Evolutionary conservation across 2,888 invertebrate species (phyloP), one percentile per base, ranked within the genome.

Genomic region (Dastarcus helophoroides): DNA sequence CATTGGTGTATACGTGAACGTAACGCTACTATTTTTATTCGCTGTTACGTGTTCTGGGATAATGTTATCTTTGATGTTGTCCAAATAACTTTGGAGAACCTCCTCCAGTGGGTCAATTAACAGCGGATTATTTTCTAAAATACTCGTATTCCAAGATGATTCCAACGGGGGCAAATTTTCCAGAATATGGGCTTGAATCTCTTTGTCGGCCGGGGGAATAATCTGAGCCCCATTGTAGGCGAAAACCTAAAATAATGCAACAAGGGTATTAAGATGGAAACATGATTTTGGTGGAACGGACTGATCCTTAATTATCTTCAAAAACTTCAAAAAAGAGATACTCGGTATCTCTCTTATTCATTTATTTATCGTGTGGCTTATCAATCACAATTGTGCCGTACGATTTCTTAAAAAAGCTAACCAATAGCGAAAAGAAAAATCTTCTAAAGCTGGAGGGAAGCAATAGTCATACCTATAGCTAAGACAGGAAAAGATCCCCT

Each of bases 161-260:
- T 69, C 65, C 42, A 73, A 68, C 0, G 97, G 95, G 43, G 75
- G 68, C 31, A 91, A 68, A 58, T 84, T 82, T 13, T 75, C 66
- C 31, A 76, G 52, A 43, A 97, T 94, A 27, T 70, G 67, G 1
- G 74, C 65, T 44, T 94, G 76, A 37, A 99, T 91, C 23, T 75
- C 73, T 47, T 79, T 76, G 56, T 99, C 98, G 41, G 84, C 83
- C 0, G 98, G 98, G 0, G 85, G 60, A 36, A 91, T 80, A 38
- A 98, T 94, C 73, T 97, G 98, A 4, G 90, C 81, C 1, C 94
- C 91, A 60, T 95, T 97, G 5, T 71, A 66, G 80, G 91, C 94
- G 58, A 95, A 98, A 4, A 94, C 94, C 60, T 61, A 35, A 11
- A 40, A 37, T 22, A 29, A 32, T n/a, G n/a, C n/a, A n/a, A n/a